A percentile compares a stretch with the other conserved stretches of the same genome.
Evolutionary conservation across 2,888 invertebrate genomes (phyloP).

Genomic region (Heliconius erato): DNA sequence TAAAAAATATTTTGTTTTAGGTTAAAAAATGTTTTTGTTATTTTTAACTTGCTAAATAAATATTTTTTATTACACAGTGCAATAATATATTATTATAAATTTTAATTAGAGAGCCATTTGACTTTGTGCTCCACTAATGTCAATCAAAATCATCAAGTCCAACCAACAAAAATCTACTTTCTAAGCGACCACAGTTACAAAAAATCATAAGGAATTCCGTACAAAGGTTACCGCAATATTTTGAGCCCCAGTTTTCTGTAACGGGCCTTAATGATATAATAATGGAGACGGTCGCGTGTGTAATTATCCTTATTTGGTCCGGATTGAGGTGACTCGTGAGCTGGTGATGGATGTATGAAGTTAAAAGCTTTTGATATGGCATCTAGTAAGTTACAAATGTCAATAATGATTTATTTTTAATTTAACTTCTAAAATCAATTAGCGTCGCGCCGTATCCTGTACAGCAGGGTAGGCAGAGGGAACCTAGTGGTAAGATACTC

Average conservation of each 20-base stretch:
- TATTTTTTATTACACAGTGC: background rate
- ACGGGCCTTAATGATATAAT: conserved; percentile 76
- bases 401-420: background rate
- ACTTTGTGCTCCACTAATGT: background rate
- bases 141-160: background rate
- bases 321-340: conserved; percentile 22
- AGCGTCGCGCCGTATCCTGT: too few relatives aligned
- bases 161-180: background rate
- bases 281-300: conserved; percentile 69
- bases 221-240: conserved; percentile 55
- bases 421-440: background rate
- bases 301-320: conserved; percentile 63
- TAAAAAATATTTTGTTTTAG: too few relatives aligned
- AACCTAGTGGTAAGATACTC: too few relatives aligned
- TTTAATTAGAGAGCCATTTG: background rate
- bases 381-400: background rate
- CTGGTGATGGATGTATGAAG: background rate
- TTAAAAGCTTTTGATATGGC: conserved; percentile 29
- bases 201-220: conserved; percentile 55
- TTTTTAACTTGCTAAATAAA: background rate
- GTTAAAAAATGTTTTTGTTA: too few relatives aligned
- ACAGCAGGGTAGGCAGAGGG: too few relatives aligned
- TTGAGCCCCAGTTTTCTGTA: conserved; percentile 65
- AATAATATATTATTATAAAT: background rate
- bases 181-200: conserved; percentile 14